Percentiles rank a stretch among this genome's conserved stretches.
phyloP scores from a whole-genome alignment of 2,888 invertebrate genomes.

The Ecliptopera silaceata region DNA sequence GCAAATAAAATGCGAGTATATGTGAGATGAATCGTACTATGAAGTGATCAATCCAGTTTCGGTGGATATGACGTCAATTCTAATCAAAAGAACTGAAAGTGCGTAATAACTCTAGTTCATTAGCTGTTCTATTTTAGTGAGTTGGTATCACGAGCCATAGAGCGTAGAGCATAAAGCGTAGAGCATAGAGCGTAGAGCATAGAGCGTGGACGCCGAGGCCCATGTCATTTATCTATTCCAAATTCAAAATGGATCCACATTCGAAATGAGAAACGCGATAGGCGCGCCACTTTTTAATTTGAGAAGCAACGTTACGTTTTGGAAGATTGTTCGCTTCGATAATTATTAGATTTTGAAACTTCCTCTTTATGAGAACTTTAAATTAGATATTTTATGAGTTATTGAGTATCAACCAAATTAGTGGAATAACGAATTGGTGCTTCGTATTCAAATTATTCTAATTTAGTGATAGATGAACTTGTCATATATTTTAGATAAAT shows the following conservation, averaged over 20 bases:
- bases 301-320: slow-evolving; percentile 36
- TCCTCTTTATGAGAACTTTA: slow-evolving; percentile 36
- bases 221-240: slow-evolving; percentile 36
- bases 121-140: slow-evolving; percentile 28
- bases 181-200: no score
- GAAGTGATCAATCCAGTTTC: slow-evolving; percentile 12
- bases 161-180: no score
- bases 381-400: slow-evolving; percentile 39
- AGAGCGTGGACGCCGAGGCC: slow-evolving; percentile 31
- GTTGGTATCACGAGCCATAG: slow-evolving; percentile 27
- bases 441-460: slow-evolving; percentile 28
- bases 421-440: slow-evolving; percentile 33
- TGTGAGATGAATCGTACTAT: not conserved
- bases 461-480: slow-evolving; percentile 32
- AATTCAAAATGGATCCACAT: slow-evolving; percentile 41
- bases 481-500: slow-evolving; percentile 29
- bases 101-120: slow-evolving; percentile 11
- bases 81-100: slow-evolving; percentile 30
- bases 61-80: slow-evolving; percentile 33
- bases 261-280: slow-evolving; percentile 41
- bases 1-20: not conserved
- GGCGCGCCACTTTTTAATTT: slow-evolving; percentile 41
- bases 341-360: slow-evolving; percentile 38
- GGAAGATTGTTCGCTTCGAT: slow-evolving; percentile 37
- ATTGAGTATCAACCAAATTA: slow-evolving; percentile 34